Evolutionary conservation across 2,113 vertebrate genomes (phyloP).

Genomic region (Thunnus thynnus): DNA sequence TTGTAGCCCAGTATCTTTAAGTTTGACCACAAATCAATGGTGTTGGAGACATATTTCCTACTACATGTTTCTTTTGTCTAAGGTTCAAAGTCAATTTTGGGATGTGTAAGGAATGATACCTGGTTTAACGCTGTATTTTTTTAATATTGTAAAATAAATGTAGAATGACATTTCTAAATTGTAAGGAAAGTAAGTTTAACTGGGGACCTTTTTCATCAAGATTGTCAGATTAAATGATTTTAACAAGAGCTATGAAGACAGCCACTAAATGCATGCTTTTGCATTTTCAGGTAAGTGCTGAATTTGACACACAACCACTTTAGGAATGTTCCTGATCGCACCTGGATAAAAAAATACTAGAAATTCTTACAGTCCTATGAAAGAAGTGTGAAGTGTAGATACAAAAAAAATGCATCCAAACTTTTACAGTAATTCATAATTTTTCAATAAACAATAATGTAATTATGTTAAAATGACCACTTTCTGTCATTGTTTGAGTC

Average conservation of each 20-base stretch:
- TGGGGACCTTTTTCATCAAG: background rate
- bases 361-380: background rate
- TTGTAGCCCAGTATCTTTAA: background rate
- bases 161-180: conserved; percentile 36
- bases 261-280: background rate
- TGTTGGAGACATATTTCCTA: conserved; percentile 8
- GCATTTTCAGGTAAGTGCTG: conserved; percentile 42
- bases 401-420: too few species aligned
- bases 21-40: background rate
- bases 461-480: too few species aligned
- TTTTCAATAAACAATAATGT: too few species aligned
- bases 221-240: background rate
- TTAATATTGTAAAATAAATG: conserved; percentile 56
- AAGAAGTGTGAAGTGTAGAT: background rate
- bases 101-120: conserved; percentile 24
- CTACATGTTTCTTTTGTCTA: conserved; percentile 28
- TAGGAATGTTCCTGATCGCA: background rate
- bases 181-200: conserved; percentile 3
- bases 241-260: background rate
- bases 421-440: background rate
- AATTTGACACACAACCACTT: background rate
- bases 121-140: conserved; percentile 25
- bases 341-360: background rate
- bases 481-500: background rate
- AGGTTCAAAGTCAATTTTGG: conserved; percentile 8